Conservation (phyloP, 2,797 vertebrate species). For the Enteromius radiatus region DNA sequence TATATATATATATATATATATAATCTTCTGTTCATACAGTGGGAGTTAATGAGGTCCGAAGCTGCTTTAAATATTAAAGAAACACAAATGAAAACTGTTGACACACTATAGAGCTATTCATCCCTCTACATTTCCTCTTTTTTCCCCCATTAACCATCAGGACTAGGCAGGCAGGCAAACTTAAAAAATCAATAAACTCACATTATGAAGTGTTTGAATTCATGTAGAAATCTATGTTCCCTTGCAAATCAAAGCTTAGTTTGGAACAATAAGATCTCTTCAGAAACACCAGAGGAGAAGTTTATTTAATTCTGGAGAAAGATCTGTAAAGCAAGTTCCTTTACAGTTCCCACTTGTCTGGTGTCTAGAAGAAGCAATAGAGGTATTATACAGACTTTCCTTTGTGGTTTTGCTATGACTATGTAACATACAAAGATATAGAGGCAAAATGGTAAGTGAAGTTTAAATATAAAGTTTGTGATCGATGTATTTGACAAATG, state of each 20-base stretch:
- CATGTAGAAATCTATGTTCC: neutral
- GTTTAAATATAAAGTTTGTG: neutral
- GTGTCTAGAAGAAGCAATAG: neutral
- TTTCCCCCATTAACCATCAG: too few relatives aligned
- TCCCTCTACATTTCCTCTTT: too few relatives aligned
- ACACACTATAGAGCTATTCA: neutral
- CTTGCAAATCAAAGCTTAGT: neutral
- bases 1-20: too few relatives aligned
- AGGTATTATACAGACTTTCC: neutral
- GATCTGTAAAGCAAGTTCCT: neutral
- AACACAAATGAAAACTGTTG: neutral
- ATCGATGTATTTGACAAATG: neutral
- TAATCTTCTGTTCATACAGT: neutral
- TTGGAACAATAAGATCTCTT: neutral
- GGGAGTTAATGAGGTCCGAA: neutral
- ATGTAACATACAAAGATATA: neutral
- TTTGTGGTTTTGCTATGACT: neutral
- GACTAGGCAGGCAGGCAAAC: neutral
- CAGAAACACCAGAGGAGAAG: neutral
- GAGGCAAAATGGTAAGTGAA: neutral
- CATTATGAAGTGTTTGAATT: neutral
- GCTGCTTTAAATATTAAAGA: neutral
- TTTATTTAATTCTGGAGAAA: neutral
- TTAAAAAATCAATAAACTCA: neutral
- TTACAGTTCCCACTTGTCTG: neutral